phyloP scores from a whole-genome alignment of 2,113 vertebrate genomes.

The Loxodonta africana region DNA sequence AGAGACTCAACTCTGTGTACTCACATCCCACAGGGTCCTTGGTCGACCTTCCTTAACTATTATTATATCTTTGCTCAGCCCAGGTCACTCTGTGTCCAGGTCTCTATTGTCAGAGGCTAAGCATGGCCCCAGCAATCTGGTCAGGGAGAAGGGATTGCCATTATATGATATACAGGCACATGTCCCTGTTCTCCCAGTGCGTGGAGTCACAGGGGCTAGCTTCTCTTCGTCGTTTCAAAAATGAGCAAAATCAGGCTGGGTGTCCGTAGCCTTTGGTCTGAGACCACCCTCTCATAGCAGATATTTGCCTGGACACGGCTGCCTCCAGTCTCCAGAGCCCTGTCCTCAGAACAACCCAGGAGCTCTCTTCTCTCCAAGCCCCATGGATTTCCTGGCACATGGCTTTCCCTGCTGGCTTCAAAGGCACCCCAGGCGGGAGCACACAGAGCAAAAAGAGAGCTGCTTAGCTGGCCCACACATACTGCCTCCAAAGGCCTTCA shows the following conservation, averaged over 20 bases:
- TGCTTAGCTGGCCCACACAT: neutral
- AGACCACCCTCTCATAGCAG: neutral
- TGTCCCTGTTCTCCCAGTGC: neutral
- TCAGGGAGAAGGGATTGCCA: neutral
- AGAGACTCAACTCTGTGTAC: neutral
- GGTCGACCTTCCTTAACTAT: neutral
- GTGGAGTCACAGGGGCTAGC: neutral
- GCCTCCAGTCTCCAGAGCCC: neutral
- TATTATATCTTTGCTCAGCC: neutral
- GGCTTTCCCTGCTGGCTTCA: constrained; percentile 63
- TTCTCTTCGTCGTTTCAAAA: neutral
- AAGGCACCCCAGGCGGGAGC: constrained; percentile 62
- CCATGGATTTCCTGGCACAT: constrained; percentile 57
- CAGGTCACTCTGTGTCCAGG: neutral
- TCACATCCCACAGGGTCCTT: neutral
- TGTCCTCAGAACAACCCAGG: constrained; percentile 36
- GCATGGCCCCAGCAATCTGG: neutral
- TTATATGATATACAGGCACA: too few species aligned
- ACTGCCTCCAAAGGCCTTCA: constrained; percentile 32
- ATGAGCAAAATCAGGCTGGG: neutral
- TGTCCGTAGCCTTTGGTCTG: neutral
- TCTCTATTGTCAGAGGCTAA: neutral
- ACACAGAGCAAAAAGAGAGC: neutral
- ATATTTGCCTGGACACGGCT: neutral
- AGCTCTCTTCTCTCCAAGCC: neutral